Evolutionary conservation across 2,888 invertebrate species (phyloP).

Genomic region (Neoascia interrupta): DNA sequence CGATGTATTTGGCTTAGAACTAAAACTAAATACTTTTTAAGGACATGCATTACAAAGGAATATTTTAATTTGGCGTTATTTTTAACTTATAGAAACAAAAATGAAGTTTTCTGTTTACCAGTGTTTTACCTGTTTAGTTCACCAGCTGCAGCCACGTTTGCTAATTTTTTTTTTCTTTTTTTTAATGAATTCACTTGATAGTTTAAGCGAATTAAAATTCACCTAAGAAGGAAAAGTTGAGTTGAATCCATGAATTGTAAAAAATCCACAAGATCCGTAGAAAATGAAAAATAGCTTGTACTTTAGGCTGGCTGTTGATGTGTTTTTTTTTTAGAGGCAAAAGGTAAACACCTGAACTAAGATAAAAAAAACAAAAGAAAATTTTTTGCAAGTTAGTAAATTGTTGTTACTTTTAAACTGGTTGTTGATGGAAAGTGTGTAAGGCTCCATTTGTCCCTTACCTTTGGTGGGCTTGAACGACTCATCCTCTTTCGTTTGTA

Average conservation of each 20-base stretch:
- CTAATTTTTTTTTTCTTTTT: conserved; percentile 30
- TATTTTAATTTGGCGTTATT: conserved; percentile 16
- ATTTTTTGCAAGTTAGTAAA: conserved; percentile 50
- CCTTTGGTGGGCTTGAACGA: conserved; percentile 39
- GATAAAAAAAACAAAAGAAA: conserved; percentile 60
- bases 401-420: conserved; percentile 34
- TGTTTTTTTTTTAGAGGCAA: conserved; percentile 57
- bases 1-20: conserved; percentile 58
- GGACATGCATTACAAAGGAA: conserved; percentile 52
- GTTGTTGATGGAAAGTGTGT: conserved; percentile 35
- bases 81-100: conserved; percentile 32
- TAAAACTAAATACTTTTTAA: conserved; percentile 60
- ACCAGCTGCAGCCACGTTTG: conserved; percentile 62
- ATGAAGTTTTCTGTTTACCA: conserved; percentile 42
- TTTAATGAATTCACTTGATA: conserved; percentile 28
- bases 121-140: conserved; percentile 64
- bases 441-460: conserved; percentile 65
- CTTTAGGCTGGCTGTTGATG: conserved; percentile 62
- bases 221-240: conserved; percentile 39
- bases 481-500: conserved; percentile 44
- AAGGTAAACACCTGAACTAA: conserved; percentile 68
- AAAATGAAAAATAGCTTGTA: conserved; percentile 55
- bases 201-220: conserved; percentile 45
- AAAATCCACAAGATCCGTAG: conserved; percentile 66
- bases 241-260: conserved; percentile 66